Evolutionary conservation across 2,888 invertebrate species (phyloP).

Genomic region (Hypomecis punctinalis): DNA sequence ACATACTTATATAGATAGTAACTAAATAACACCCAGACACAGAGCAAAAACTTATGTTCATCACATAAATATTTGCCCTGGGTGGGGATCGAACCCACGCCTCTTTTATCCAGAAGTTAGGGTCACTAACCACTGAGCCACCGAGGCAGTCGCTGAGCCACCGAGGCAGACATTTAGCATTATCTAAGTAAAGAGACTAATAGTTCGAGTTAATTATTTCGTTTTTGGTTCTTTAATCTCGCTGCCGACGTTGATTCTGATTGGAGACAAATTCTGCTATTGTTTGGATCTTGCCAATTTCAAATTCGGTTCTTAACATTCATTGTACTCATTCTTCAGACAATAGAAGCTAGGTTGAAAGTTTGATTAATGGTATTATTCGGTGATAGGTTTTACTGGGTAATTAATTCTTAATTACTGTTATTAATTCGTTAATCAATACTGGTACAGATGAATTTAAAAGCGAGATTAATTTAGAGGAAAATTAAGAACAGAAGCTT

Average conservation of each 20-base stretch:
- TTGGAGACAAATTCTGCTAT: constrained; percentile 18
- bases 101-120: no score
- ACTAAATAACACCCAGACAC: no score
- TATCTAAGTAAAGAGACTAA: no score
- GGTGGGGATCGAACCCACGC: no score
- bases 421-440: constrained; percentile 7
- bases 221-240: background rate
- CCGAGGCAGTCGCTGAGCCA: no score
- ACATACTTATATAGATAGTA: no score
- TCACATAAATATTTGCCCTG: no score
- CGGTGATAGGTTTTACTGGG: constrained; percentile 12
- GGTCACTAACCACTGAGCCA: no score
- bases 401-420: constrained; percentile 22
- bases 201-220: no score
- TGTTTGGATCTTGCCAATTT: constrained; percentile 34
- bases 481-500: background rate
- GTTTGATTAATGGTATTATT: constrained; percentile 22
- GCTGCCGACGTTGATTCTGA: constrained; percentile 8
- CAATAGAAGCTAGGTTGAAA: constrained; percentile 15
- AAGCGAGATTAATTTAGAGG: background rate
- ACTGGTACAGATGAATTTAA: background rate
- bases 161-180: no score
- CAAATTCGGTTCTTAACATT: constrained; percentile 24
- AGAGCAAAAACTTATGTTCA: no score
- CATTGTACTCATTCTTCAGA: constrained; percentile 22